These are phyloP conservation scores for Indicator maculatus DNA, from an alignment of 2,113 vertebrate species.

Conservation along the genomic window DNA sequence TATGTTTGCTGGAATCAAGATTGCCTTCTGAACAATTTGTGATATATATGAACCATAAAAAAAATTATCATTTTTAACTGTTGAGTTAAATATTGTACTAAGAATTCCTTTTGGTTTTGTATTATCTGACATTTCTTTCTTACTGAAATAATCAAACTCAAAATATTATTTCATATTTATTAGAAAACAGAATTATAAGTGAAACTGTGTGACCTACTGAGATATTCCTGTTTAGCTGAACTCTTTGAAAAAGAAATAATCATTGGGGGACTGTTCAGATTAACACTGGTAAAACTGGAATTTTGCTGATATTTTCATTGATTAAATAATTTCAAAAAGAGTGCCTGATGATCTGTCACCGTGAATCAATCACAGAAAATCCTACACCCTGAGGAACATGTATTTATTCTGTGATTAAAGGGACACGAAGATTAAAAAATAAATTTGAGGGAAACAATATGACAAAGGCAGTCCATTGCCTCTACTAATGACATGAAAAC, in stretches of 20 bases:
- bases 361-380: neutral
- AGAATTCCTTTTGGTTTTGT: neutral
- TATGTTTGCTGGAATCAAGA: neutral
- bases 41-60: neutral
- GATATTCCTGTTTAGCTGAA: neutral
- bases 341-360: neutral
- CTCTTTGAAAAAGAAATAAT: neutral
- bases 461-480: neutral
- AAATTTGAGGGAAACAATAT: neutral
- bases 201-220: neutral
- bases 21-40: neutral
- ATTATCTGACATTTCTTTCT: neutral
- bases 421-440: neutral
- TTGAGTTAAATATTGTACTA: neutral
- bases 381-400: neutral
- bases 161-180: neutral
- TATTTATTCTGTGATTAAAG: neutral
- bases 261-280: neutral
- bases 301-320: neutral
- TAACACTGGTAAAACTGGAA: neutral
- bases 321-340: neutral
- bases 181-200: neutral
- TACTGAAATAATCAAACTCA: neutral
- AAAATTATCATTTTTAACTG: neutral
- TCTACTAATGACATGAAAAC: neutral